These are phyloP conservation scores for Mixornis gularis DNA, from an alignment of 2,113 vertebrate genomes.

Conservation along the genomic window DNA sequence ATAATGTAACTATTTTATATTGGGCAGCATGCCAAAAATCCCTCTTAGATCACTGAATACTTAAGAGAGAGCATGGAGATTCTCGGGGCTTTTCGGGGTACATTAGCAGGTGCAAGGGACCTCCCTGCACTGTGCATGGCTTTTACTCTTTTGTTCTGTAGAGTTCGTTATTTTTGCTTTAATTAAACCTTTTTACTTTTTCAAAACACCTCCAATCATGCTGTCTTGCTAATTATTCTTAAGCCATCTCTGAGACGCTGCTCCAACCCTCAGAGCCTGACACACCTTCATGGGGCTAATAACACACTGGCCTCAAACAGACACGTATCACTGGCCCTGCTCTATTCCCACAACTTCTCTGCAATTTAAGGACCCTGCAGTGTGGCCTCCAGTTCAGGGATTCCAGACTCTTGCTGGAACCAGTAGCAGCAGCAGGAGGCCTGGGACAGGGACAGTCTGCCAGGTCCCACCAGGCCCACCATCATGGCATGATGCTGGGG, in stretches of 20 bases:
- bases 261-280: background rate
- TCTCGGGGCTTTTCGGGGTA: background rate
- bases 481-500: rapidly evolving
- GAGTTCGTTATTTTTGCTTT: background rate
- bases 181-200: background rate
- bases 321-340: background rate
- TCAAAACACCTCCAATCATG: background rate
- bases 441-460: rapidly evolving
- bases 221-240: background rate
- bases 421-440: background rate
- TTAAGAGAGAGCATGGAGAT: background rate
- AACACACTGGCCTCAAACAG: background rate
- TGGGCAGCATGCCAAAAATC: no score
- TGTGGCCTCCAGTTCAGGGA: background rate
- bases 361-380: background rate
- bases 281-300: background rate
- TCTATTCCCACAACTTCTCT: background rate
- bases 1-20: no score
- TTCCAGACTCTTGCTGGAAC: background rate
- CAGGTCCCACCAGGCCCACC: background rate
- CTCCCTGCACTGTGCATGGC: background rate
- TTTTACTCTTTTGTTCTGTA: background rate
- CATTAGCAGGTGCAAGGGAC: background rate
- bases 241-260: background rate
- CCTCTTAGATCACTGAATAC: no score